phyloP scores from a whole-genome alignment of 2,888 invertebrate species.

The Polyommatus icarus region DNA sequence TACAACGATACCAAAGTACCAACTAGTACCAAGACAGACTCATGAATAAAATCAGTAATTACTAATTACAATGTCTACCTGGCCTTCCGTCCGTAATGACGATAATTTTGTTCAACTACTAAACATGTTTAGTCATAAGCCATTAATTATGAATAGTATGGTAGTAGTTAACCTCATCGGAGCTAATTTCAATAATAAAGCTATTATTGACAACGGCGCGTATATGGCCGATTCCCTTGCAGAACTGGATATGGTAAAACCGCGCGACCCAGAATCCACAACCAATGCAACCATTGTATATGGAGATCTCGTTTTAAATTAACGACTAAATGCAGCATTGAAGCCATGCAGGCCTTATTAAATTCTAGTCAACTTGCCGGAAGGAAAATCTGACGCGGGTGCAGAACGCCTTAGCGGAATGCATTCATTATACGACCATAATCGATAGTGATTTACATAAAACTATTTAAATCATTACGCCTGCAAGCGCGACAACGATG shows the following conservation, averaged over 20 bases:
- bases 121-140: conserved; percentile 7
- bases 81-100: neutral
- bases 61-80: neutral
- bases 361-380: conserved; percentile 19
- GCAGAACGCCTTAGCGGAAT: neutral
- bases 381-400: conserved; percentile 1
- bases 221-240: conserved; percentile 45
- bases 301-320: conserved; percentile 43
- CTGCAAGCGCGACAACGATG: neutral
- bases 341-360: conserved; percentile 23
- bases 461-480: neutral
- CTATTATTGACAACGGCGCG: conserved; percentile 42
- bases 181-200: conserved; percentile 45
- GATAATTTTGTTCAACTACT: conserved; percentile 10
- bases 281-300: conserved; percentile 45
- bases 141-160: conserved; percentile 23
- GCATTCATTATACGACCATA: conserved; percentile 10
- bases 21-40: neutral
- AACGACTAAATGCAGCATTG: conserved; percentile 19
- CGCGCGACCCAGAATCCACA: conserved; percentile 47
- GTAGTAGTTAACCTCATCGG: conserved; percentile 37
- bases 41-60: neutral
- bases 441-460: neutral
- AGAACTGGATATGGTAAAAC: conserved; percentile 44
- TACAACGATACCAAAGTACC: neutral